phyloP scores from a whole-genome alignment of 2,113 vertebrate genomes.

The Nothoprocta pentlandii region DNA sequence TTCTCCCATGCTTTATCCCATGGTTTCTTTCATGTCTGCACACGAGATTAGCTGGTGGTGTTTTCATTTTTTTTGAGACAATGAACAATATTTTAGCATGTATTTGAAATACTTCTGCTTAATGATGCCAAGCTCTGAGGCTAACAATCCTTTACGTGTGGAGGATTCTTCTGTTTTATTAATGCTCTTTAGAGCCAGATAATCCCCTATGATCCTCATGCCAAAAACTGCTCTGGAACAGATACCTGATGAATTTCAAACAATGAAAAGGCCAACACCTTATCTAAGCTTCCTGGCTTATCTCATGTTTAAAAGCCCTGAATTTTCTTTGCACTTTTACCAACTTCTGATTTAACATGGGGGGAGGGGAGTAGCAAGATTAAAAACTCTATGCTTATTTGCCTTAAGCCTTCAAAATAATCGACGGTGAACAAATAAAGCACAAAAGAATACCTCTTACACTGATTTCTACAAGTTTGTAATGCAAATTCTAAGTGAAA shows the following conservation, averaged over 20 bases:
- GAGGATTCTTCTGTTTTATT: constrained; percentile 27
- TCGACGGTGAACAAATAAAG: not conserved
- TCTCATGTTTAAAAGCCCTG: constrained; percentile 48
- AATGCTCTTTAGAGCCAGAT: constrained; percentile 20
- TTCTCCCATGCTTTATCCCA: not conserved
- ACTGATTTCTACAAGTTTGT: not conserved
- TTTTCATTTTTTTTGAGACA: constrained; percentile 19
- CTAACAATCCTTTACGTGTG: not conserved
- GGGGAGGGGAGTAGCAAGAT: not conserved
- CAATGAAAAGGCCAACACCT: constrained; percentile 6
- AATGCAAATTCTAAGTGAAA: not conserved
- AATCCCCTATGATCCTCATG: constrained; percentile 17
- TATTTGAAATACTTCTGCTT: constrained; percentile 1
- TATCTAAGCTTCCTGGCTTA: constrained; percentile 26
- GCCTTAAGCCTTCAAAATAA: not conserved
- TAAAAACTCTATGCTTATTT: not conserved
- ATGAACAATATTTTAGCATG: not conserved
- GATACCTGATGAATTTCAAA: constrained; percentile 60
- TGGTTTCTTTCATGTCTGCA: not conserved
- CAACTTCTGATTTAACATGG: not conserved
- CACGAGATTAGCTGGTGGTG: constrained; percentile 1
- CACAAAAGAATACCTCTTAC: not conserved
- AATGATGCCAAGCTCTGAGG: not conserved
- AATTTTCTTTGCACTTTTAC: constrained; percentile 24
- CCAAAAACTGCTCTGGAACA: constrained; percentile 27